Percentiles rank a stretch among this genome's conserved stretches.
Conservation (phyloP, 2,113 vertebrate genomes). For the Mormyrus lacerda region DNA sequence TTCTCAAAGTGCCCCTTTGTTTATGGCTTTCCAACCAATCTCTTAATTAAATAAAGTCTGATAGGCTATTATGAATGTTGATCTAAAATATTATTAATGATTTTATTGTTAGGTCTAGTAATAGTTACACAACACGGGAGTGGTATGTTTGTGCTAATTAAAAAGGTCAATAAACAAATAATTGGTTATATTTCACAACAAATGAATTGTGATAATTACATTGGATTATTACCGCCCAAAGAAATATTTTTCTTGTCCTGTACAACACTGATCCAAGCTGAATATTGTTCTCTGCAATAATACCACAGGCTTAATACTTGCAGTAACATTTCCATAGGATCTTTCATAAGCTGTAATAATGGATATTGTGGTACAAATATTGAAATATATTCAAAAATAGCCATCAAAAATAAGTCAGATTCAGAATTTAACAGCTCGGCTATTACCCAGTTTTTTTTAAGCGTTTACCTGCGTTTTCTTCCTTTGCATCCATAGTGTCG, state of each 20-base stretch:
- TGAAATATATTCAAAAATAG: neutral
- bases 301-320: neutral
- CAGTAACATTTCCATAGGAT: neutral
- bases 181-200: neutral
- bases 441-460: neutral
- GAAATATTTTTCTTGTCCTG: neutral
- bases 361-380: neutral
- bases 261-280: neutral
- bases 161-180: neutral
- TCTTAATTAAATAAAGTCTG: neutral
- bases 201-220: neutral
- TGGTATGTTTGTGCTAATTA: neutral
- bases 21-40: neutral
- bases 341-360: neutral
- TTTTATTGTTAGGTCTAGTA: neutral
- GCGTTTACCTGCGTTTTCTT: neutral
- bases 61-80: neutral
- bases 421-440: neutral
- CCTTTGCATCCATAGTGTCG: neutral
- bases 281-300: neutral
- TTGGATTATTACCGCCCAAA: neutral
- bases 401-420: neutral
- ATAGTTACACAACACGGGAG: neutral
- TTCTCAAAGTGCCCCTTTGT: neutral
- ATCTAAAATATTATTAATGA: neutral